phyloP scores from a whole-genome alignment of 2,888 invertebrate species.

The Formica aserva region DNA sequence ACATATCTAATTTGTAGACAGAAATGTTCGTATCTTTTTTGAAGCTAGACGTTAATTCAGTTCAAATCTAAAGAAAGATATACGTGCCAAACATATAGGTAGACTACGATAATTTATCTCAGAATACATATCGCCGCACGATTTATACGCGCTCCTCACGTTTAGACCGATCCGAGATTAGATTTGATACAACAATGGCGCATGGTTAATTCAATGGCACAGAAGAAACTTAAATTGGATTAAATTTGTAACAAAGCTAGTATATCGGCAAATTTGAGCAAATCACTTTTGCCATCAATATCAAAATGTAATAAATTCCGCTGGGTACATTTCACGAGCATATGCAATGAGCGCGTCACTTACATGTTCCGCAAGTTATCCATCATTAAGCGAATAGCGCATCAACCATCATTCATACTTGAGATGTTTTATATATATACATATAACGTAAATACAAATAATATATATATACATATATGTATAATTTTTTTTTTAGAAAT shows the following conservation, averaged over 20 bases:
- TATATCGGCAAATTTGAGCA: constrained; percentile 3
- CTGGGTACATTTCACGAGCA: background rate
- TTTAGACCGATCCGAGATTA: constrained; percentile 54
- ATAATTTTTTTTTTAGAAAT: background rate
- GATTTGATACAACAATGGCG: constrained; percentile 45
- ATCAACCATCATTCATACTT: background rate
- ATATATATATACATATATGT: background rate
- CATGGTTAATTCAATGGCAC: constrained; percentile 56
- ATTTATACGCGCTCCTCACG: constrained; percentile 6
- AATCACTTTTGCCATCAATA: constrained; percentile 29
- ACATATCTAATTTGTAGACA: background rate
- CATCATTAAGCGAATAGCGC: background rate
- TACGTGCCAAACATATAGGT: background rate
- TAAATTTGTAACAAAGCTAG: constrained; percentile 63
- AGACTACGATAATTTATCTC: constrained; percentile 14
- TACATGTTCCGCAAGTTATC: background rate
- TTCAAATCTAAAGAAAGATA: background rate
- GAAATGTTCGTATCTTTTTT: background rate
- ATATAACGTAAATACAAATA: background rate
- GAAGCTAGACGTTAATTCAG: background rate
- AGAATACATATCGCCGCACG: background rate
- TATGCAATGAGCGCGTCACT: background rate
- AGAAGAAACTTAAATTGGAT: constrained; percentile 67
- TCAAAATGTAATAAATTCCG: background rate
- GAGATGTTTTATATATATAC: background rate